Evolutionary conservation across 2,888 invertebrate genomes (phyloP), one percentile per base, ranked within the genome.

Genomic region (Clostera curtula): DNA sequence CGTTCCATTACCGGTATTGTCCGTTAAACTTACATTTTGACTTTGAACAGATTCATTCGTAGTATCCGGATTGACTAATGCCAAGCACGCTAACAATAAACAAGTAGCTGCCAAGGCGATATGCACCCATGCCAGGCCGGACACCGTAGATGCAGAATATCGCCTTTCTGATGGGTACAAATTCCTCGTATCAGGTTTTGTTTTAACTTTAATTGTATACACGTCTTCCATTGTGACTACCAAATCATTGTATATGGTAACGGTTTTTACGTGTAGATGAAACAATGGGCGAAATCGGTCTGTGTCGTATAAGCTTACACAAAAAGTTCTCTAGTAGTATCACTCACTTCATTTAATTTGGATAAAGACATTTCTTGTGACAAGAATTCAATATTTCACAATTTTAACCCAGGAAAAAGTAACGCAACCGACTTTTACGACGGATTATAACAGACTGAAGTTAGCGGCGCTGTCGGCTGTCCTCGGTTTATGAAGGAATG

Each of bases 91-190:
- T 25, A 89, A 70, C 0, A 89, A 53, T 21, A 88, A 75, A 1
- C 87, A 84, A 1, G 87, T 86, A 0, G 82, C 67, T 1, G 87
- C 87, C n/a, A 90, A 70, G 0, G 86, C 85, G 5, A 89, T 69
- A 44, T 89, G 89, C 0, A 89, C 85, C 63, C 88, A 85, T 2
- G 88, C 87, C 17, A 90, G 54, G 0, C 90, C 90, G 3, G 88
- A 85, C 1, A 90, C 89, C 0, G 88, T 89, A 0, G 89, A 88
- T 0, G 90, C 89, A 0, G 89, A 89, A 50, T 90, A 90, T 28
- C 89, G 71, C 39, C 89, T 66, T 56, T 90, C 90, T 0, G 89
- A 89, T 1, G 90, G 90, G 43, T 88, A 89, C 16, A 87, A 52
- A 38, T 79, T 80, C 33, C 86, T 73, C 1, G 87, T 83, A 43